Base-by-base conservation (phyloP, 1,140 invertebrate genomes). In the Branchinecta lynchi region DNA sequence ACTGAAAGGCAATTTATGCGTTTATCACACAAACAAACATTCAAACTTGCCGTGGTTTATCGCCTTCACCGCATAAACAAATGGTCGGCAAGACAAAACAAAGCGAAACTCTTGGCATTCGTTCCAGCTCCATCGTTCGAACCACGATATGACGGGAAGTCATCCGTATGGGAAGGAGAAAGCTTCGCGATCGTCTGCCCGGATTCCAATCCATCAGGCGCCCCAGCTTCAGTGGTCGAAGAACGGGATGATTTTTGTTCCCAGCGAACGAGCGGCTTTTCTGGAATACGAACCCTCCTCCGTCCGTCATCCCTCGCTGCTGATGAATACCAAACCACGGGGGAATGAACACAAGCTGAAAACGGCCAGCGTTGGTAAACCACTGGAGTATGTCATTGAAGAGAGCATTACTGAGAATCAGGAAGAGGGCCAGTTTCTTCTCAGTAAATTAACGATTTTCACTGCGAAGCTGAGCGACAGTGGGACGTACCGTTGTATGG, bases 121-220 rank as follows among this genome's bases (percentile, higher is more conserved):
- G 32, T 60, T 60, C 51, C 17, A 60, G 66, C 69, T 9, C 44
- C 21, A 7, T 66, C 67, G 44, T 65, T 65, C 20, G 68, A 69
- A 44, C 71, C 71, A 7, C 21, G 32, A 45, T 71, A 71, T 43
- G 65, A 70, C 51, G 71, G 71, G 15, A 68, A 71, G 67, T 69
- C 68, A 15, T 65, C 44, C 43, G 68, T 71, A 21, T 17, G 66
- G 8, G 21, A 66, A 20, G 68, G 60, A 20, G 68, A 65, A 17
- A 46, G 67, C 12, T 69, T 71, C 21, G 43, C 45, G 17, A 67
- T 71, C 44, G 43, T 71, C 15, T 71, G 71, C 66, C 66, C 46
- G 68, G 45, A 69, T 71, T 20, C 71, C 71, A 15, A 44, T 71
- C 44, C 44, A 69, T 15, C 67, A 71, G 17, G 67, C 67, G 3